Conservation (phyloP, 2,888 invertebrate species). For the Polia nebulosa region DNA sequence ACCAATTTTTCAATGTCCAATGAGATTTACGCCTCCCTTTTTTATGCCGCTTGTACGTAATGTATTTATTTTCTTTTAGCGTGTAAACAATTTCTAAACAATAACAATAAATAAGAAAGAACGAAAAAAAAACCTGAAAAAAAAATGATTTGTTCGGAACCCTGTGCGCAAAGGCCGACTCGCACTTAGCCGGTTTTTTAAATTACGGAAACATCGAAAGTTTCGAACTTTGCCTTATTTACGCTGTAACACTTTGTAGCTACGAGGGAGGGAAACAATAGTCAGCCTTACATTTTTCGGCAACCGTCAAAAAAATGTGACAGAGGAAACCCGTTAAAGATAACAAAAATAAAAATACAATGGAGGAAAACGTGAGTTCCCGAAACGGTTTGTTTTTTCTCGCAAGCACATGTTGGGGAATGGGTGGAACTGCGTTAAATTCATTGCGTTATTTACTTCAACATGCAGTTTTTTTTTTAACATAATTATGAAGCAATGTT, state of each 20-base stretch:
- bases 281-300: neutral
- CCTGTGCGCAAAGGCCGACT: no score
- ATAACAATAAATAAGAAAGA: no score
- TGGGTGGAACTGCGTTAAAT: neutral
- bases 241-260: neutral
- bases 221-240: neutral
- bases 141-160: no score
- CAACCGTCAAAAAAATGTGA: slow-evolving; percentile 27
- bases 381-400: neutral
- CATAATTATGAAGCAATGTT: neutral
- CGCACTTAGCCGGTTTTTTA: neutral
- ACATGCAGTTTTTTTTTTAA: neutral
- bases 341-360: no score
- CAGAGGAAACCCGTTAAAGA: neutral
- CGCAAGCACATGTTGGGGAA: neutral
- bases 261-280: neutral
- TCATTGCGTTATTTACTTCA: neutral
- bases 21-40: no score
- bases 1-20: no score
- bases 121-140: no score
- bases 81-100: no score
- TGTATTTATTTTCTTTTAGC: no score
- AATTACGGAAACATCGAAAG: neutral
- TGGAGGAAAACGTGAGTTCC: slow-evolving; percentile 13
- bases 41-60: no score